Evolutionary conservation across 1,140 invertebrate genomes (phyloP), one percentile per base, ranked within the genome.

Genomic region (Rhizoglyphus robini): DNA sequence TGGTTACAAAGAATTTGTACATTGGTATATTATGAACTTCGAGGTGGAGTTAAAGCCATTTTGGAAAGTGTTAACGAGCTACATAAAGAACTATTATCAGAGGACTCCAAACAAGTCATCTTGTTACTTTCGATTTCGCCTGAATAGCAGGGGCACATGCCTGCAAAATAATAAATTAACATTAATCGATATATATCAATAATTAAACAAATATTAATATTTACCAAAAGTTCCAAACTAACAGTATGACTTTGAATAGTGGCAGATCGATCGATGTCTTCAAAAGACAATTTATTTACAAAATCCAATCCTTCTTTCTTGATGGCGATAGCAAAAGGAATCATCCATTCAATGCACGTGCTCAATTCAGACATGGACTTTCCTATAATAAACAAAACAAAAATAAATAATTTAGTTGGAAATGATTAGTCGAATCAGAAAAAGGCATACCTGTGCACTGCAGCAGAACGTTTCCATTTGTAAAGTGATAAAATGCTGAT

Each of bases 191-290:
- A 38, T 60, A 32, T 27, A 20, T 46, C 8, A 41, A 4, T 11
- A 38, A 59, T 27, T 2, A 46, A 63, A 46, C 46, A 25, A 49
- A n/a, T n/a, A 20, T 3, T 48, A 29, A 47, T 27, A 81, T 83
- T 83, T 79, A 88, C 89, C 75, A 91, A 81, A 79, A 89, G 82
- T 60, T 81, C 81, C 48, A 96, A 80, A 69, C 84, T 84, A 38
- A 90, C 84, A 58, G 85, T 83, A 74, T 94, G 90, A 13, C 85
- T 86, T 77, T 95, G 90, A 68, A 94, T 86, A 65, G 87, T 84
- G 75, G 92, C 88, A 66, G 83, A 27, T 34, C 13, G 23, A 30
- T 18, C 83, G n/a, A n/a, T n/a, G 73, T 89, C 86, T 75, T 93
- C 87, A 81, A 83, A 62, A 81, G 84, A 62, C 18, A 80, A 68